Conservation (phyloP, 2,113 vertebrate species). For the Corythoichthys haematopterus region DNA sequence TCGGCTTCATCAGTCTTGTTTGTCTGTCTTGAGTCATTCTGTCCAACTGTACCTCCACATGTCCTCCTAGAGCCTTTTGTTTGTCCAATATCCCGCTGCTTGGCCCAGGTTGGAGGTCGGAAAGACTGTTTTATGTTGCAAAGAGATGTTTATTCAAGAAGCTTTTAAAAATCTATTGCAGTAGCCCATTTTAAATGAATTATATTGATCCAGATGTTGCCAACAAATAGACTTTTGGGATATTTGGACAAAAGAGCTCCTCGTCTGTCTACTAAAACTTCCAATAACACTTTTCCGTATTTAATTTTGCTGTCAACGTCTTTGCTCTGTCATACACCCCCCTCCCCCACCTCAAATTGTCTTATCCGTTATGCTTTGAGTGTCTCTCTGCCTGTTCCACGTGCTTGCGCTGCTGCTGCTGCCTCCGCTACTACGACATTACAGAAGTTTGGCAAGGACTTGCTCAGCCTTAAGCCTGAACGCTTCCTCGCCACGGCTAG, state of each 20-base stretch:
- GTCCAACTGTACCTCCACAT: slow-evolving; percentile 72
- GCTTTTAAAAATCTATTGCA: not conserved
- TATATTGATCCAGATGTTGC: not conserved
- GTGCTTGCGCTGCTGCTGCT: slow-evolving; percentile 93
- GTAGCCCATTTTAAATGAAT: not conserved
- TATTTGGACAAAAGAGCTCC: slow-evolving; percentile 93
- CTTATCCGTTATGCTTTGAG: slow-evolving; percentile 96
- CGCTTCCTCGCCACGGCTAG: slow-evolving; percentile 49
- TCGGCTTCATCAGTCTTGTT: slow-evolving; percentile 84
- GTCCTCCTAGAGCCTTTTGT: slow-evolving; percentile 76
- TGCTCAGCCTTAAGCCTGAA: slow-evolving; percentile 81
- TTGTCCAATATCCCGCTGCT: slow-evolving; percentile 88
- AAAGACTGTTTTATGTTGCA: slow-evolving; percentile 1
- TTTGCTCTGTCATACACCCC: slow-evolving; percentile 83
- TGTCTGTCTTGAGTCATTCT: slow-evolving; percentile 55
- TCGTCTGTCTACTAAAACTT: slow-evolving; percentile 86
- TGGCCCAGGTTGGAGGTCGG: slow-evolving; percentile 4
- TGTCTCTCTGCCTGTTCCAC: slow-evolving; percentile 97
- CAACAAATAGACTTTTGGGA: slow-evolving; percentile 70
- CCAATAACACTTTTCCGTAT: slow-evolving; percentile 82
- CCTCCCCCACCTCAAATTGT: slow-evolving; percentile 53
- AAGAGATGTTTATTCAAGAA: slow-evolving; percentile 6
- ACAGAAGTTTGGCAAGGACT: slow-evolving; percentile 95
- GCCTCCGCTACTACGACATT: slow-evolving; percentile 54
- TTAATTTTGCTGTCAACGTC: slow-evolving; percentile 85